Percentiles rank a stretch among this genome's conserved stretches.
Evolutionary conservation across 2,113 vertebrate genomes (phyloP).

Genomic region (Albula goreensis): DNA sequence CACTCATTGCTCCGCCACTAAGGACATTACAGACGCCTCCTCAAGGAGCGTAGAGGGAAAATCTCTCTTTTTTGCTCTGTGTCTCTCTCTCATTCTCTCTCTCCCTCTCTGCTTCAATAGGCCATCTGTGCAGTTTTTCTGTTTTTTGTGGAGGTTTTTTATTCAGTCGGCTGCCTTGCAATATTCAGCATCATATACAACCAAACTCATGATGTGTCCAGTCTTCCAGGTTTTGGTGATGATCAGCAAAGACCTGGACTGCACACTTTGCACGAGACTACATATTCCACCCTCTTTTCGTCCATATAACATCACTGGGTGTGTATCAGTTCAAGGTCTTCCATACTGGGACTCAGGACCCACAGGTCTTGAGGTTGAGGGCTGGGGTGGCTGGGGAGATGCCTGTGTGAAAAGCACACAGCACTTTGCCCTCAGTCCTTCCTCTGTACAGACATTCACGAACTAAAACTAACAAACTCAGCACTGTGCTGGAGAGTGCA

Average conservation of each 20-base stretch:
- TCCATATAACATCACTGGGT: too few relatives aligned
- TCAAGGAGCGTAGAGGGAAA: not conserved
- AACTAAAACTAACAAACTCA: not conserved
- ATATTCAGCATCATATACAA: not conserved
- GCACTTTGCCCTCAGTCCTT: too few relatives aligned
- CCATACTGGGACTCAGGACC: too few relatives aligned
- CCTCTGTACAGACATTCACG: not conserved
- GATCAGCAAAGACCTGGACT: not conserved
- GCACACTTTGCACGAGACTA: not conserved
- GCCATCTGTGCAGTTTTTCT: not conserved
- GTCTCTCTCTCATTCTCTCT: not conserved
- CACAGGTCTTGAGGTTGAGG: too few relatives aligned
- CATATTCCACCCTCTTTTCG: not conserved
- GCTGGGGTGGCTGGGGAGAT: too few relatives aligned
- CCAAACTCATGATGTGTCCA: not conserved
- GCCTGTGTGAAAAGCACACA: too few relatives aligned
- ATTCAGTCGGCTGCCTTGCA: not conserved
- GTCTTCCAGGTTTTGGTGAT: not conserved
- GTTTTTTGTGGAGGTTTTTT: not conserved
- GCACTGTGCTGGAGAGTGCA: not conserved
- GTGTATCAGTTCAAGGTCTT: too few relatives aligned
- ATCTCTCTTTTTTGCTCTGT: not conserved
- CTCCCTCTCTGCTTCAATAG: not conserved
- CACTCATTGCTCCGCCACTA: not conserved
- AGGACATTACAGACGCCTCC: slow-evolving; percentile 20